Evolutionary conservation across 2,113 vertebrate species (phyloP).

Genomic region (Sinosuthora webbiana): DNA sequence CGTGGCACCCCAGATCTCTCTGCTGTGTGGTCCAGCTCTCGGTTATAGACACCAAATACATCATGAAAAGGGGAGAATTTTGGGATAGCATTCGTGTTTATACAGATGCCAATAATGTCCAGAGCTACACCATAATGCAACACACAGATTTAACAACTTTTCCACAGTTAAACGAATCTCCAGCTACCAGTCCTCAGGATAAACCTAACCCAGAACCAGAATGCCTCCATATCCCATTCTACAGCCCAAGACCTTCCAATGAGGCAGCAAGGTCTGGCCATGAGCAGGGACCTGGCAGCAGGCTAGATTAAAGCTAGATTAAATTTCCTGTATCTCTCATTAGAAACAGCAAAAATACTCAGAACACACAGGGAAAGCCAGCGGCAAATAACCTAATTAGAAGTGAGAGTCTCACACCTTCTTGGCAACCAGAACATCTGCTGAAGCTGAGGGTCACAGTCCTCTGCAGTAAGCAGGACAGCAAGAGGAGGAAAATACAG

Average conservation of each 20-base stretch:
- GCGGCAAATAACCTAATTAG: neutral
- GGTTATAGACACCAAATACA: neutral
- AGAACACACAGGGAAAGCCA: neutral
- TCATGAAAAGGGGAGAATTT: neutral
- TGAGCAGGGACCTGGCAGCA: neutral
- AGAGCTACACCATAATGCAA: neutral
- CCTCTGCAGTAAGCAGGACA: neutral
- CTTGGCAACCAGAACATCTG: neutral
- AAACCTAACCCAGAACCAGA: neutral
- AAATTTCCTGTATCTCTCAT: neutral
- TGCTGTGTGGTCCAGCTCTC: neutral
- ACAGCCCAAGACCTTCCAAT: neutral
- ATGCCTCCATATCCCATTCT: neutral
- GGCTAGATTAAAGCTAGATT: neutral
- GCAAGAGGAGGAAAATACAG: neutral
- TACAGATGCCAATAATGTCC: neutral
- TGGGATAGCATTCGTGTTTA: neutral
- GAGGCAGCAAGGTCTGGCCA: neutral
- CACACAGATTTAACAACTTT: neutral
- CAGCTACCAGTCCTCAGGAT: neutral
- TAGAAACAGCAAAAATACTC: neutral
- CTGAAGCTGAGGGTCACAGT: neutral
- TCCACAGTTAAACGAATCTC: neutral
- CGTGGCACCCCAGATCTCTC: fast-evolving
- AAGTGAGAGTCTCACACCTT: neutral